Conservation (phyloP, 2,888 invertebrate species). For the Drosophila gaucha region DNA sequence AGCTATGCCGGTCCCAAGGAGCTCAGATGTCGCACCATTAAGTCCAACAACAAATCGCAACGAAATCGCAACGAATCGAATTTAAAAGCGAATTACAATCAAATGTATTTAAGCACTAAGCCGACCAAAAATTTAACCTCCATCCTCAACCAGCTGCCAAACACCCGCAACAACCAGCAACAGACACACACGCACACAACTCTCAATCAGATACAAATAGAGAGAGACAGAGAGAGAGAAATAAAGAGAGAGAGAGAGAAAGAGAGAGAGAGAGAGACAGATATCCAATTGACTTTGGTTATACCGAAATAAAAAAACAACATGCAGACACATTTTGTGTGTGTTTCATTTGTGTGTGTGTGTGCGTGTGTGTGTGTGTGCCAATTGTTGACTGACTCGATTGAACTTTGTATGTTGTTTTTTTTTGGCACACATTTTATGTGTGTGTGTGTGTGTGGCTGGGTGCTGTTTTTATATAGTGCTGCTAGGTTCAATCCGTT, state of each 20-base stretch:
- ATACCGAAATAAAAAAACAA: constrained; percentile 26
- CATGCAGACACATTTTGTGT: constrained; percentile 16
- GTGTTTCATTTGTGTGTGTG: constrained; percentile 13
- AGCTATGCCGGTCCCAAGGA: constrained; percentile 17
- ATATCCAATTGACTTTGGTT: constrained; percentile 68
- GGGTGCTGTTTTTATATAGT: constrained; percentile 55
- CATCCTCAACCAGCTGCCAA: constrained; percentile 14
- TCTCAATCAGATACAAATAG: constrained; percentile 26
- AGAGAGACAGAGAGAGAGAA: constrained; percentile 10
- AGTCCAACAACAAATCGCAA: constrained; percentile 77
- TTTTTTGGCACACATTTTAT: constrained; percentile 14
- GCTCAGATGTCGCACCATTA: constrained; percentile 79
- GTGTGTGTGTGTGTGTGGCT: constrained; percentile 13
- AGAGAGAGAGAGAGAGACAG: constrained; percentile 23
- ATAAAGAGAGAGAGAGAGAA: constrained; percentile 3
- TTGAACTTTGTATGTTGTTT: constrained; percentile 65
- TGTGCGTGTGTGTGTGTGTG: constrained; percentile 39
- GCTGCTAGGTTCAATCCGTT: constrained; percentile 56
- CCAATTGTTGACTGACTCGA: constrained; percentile 77
- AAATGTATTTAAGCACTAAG: constrained; percentile 79
- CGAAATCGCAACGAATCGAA: constrained; percentile 71
- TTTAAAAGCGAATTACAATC: constrained; percentile 81
- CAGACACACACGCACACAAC: not conserved
- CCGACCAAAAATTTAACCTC: constrained; percentile 66
- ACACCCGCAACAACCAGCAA: constrained; percentile 17